Percentiles rank a stretch among this genome's conserved stretches.
Evolutionary conservation across 64 coral and sea anemone species (phyloP).

Genomic region (Astreopora myriophthalma): DNA sequence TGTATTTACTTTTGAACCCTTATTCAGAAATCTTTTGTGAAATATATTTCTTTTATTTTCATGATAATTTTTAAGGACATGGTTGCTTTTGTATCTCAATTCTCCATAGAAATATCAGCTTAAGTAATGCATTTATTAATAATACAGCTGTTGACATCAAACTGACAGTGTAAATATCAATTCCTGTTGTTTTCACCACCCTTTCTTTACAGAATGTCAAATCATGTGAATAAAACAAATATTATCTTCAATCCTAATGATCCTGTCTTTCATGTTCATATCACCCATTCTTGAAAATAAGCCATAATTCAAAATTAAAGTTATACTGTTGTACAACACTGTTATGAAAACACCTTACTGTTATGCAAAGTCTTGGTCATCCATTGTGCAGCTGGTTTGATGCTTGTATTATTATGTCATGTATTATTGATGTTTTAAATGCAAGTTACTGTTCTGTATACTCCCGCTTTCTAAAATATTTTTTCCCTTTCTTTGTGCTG

Average conservation of each 20-base stretch:
- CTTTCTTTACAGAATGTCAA: too few species aligned
- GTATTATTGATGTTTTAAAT: constrained; percentile 42
- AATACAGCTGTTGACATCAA: too few species aligned
- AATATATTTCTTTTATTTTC: too few species aligned
- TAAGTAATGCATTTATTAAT: too few species aligned
- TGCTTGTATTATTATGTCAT: constrained; percentile 7
- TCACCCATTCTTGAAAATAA: background rate
- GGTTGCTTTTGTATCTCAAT: too few species aligned
- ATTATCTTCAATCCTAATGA: too few species aligned
- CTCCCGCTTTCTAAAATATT: constrained; percentile 43
- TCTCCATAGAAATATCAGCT: too few species aligned
- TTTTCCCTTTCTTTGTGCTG: constrained; percentile 74
- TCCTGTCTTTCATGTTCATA: background rate
- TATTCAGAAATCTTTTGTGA: too few species aligned
- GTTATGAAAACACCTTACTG: background rate
- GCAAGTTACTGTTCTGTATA: background rate
- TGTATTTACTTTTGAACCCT: too few species aligned
- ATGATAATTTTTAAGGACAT: too few species aligned
- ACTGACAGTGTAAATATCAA: background rate
- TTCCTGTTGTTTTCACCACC: background rate
- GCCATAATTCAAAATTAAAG: background rate
- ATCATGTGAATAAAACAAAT: too few species aligned
- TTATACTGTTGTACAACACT: background rate
- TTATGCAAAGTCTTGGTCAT: background rate
- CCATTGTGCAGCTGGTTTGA: constrained; percentile 21